phyloP scores from a whole-genome alignment of 2,797 vertebrate genomes.

The Cyprinella venusta region DNA sequence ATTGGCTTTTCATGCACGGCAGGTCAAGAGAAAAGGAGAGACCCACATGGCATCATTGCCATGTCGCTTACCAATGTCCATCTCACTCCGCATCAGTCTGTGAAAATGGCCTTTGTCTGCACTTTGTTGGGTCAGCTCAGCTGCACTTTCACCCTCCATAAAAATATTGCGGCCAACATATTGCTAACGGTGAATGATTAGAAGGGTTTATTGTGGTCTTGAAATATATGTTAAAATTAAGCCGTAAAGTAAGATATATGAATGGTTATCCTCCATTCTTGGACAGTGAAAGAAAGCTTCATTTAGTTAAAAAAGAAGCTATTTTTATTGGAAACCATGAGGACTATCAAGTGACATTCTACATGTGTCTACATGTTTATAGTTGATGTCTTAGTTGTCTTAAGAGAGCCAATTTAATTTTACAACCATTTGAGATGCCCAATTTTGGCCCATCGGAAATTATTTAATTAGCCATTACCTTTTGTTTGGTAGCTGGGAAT shows the following conservation, averaged over 20 bases:
- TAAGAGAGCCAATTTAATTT: constrained; percentile 31
- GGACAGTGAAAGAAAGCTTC: neutral
- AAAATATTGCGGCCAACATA: neutral
- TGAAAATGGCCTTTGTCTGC: constrained; percentile 18
- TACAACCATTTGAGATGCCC: neutral
- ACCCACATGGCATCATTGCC: neutral
- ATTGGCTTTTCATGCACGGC: neutral
- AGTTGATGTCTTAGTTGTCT: constrained; percentile 2
- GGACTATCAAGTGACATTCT: neutral
- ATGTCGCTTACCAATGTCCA: neutral
- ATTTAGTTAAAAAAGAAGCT: neutral
- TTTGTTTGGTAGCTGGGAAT: neutral
- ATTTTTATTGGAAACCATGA: neutral
- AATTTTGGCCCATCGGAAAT: constrained; percentile 1
- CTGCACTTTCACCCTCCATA: constrained; percentile 20
- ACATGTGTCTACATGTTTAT: neutral
- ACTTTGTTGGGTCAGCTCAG: constrained; percentile 1
- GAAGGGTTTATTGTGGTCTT: neutral
- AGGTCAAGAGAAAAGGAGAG: constrained; percentile 35
- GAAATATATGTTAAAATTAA: neutral
- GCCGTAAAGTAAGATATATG: neutral
- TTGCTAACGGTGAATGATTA: constrained; percentile 2
- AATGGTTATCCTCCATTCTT: neutral
- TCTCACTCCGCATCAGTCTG: constrained; percentile 20
- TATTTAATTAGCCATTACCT: neutral